Evolutionary conservation across 2,888 invertebrate species (phyloP).

Genomic region (Drosophila parthenogenetica): DNA sequence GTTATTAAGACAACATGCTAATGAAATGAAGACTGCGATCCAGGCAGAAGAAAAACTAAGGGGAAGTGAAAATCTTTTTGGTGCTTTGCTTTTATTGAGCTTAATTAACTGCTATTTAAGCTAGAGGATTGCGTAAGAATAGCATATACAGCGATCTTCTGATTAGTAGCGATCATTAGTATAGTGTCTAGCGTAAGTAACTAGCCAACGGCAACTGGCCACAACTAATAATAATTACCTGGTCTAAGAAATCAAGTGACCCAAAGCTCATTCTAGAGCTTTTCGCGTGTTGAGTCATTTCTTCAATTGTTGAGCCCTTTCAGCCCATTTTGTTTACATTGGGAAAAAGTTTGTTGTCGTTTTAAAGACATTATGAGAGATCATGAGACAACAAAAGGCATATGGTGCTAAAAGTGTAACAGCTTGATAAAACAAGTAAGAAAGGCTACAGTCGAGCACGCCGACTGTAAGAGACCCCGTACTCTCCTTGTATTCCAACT

Average conservation of each 20-base stretch:
- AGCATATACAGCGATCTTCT: conserved; percentile 7
- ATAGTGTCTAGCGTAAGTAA: conserved; percentile 43
- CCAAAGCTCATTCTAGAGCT: conserved; percentile 43
- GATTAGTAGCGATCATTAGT: conserved; percentile 23
- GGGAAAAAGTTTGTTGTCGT: conserved; percentile 23
- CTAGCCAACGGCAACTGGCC: conserved; percentile 49
- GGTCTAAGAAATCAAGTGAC: conserved; percentile 38
- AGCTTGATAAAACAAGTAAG: too few species aligned
- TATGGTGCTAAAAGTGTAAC: too few species aligned
- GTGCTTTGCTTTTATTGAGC: conserved; percentile 36
- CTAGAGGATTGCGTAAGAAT: conserved; percentile 32
- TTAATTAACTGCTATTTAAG: conserved; percentile 50
- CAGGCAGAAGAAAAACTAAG: conserved; percentile 9
- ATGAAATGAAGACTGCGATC: conserved; percentile 11
- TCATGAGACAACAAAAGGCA: too few species aligned
- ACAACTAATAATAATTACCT: conserved; percentile 59
- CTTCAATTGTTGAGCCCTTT: conserved; percentile 36
- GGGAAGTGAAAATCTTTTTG: not conserved
- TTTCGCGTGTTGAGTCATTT: conserved; percentile 19
- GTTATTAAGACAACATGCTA: conserved; percentile 42
- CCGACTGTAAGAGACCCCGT: too few species aligned
- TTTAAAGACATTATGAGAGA: not conserved
- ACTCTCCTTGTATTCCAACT: too few species aligned
- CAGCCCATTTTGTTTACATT: conserved; percentile 41
- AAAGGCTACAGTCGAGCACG: too few species aligned